Conservation (phyloP, 2,888 invertebrate species). For the Nebria salina region DNA sequence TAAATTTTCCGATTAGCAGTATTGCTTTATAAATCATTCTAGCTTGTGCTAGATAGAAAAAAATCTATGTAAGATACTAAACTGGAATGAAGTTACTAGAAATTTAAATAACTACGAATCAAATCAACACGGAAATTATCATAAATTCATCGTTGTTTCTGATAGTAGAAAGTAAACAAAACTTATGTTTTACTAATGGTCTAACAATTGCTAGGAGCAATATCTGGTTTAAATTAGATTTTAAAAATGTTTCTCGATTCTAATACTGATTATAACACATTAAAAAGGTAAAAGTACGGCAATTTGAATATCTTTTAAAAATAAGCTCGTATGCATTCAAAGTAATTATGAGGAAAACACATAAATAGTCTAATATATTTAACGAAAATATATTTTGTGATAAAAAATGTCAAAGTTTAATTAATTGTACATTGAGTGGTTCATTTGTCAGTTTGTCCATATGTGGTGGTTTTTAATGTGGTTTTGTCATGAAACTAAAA, state of each 20-base stretch:
- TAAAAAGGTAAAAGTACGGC: no score
- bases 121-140: conserved; percentile 35
- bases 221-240: no score
- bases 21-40: not conserved
- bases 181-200: not conserved
- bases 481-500: not conserved
- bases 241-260: no score
- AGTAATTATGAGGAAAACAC: no score
- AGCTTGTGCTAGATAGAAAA: not conserved
- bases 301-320: no score
- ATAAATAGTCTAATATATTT: no score
- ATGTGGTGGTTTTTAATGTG: not conserved
- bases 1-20: not conserved
- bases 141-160: conserved; percentile 25
- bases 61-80: not conserved
- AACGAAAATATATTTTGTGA: no score
- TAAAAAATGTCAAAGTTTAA: no score
- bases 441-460: not conserved
- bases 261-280: no score
- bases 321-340: no score
- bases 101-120: conserved; percentile 41
- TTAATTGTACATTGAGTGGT: no score
- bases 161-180: conserved; percentile 13
- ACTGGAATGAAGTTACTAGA: conserved; percentile 13
- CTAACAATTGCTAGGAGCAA: not conserved